These are phyloP conservation scores for Sussaba pulchella DNA, from an alignment of 2,888 invertebrate genomes.

Conservation along the genomic window DNA sequence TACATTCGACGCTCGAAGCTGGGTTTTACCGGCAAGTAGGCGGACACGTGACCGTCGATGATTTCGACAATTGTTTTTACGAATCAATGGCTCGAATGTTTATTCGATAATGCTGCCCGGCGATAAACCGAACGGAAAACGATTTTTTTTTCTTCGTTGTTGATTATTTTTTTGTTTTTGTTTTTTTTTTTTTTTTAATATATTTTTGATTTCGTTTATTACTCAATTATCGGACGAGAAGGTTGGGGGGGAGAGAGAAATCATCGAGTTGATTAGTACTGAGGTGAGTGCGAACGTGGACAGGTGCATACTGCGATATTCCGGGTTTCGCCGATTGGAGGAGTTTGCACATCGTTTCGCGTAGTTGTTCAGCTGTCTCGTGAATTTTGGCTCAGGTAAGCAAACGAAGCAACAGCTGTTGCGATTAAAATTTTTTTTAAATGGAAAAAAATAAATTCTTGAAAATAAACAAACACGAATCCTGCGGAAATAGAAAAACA, in stretches of 20 bases:
- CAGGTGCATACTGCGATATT: slow-evolving; percentile 43
- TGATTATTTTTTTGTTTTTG: background rate
- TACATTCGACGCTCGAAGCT: slow-evolving; percentile 5
- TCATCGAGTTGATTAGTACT: slow-evolving; percentile 47
- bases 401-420: slow-evolving; percentile 1
- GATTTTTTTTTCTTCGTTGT: background rate
- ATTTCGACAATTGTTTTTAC: slow-evolving; percentile 63
- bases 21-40: slow-evolving; percentile 1
- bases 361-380: background rate
- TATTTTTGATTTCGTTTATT: background rate
- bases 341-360: background rate
- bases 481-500: too few species aligned
- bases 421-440: too few species aligned
- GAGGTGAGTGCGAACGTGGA: slow-evolving; percentile 55
- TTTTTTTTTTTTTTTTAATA: slow-evolving; percentile 11
- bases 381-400: slow-evolving; percentile 26
- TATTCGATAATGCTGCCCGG: slow-evolving; percentile 25
- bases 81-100: slow-evolving; percentile 31
- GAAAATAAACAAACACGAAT: too few species aligned
- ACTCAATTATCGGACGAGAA: background rate
- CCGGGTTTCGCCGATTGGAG: slow-evolving; percentile 5
- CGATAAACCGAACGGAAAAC: background rate
- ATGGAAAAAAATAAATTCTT: too few species aligned
- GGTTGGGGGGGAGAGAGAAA: background rate
- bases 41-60: slow-evolving; percentile 1